Base-by-base conservation (phyloP, 1,140 invertebrate species). In the Trichoplusia ni region DNA sequence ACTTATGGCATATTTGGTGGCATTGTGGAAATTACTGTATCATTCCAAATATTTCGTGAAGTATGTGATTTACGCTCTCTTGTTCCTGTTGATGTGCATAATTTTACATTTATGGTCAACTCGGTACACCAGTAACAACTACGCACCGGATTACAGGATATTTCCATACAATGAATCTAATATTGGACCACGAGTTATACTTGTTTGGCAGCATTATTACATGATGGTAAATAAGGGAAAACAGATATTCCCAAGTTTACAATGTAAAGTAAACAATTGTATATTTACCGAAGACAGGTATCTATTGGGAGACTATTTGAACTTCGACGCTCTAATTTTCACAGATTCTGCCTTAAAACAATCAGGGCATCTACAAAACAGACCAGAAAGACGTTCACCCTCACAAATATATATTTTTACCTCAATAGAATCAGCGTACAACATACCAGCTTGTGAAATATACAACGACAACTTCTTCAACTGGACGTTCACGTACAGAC, bases 401-500 rank as follows among this genome's bases (percentile, higher is more conserved):
- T 44, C 13, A 18, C 90, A 91, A 61, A 61, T 81, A 13, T 91
- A 91, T 72, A 75, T 92, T 7, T 92, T 89, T 44, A 64, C 69
- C 11, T 75, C 73, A 2, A 61, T 78, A 4, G 79, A 85, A 70
- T 84, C 82, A 0, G 46, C 77, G 0, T 59, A 64, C 44, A 67
- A 75, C 11, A 51, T 66, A 19, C 75, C 79, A 6, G 71, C 70
- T 6, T 86, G 86, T 54, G 75, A 80, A 38, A 2, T 68, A 4
- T 70, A 66, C 23, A 72, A 73, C 44, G 75, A 86, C 4, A 69
- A 76, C 40, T 90, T 82, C 53, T 92, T 94, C 69, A 94, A 95
- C 77, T 92, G 92, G 90, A 95, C 94, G 18, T 92, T 91, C 66
- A 93, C 92, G 9, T 95, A 94, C 73, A 89, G 93, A 46, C 82